phyloP scores from a whole-genome alignment of 2,797 vertebrate genomes.

The Spea hammondii region DNA sequence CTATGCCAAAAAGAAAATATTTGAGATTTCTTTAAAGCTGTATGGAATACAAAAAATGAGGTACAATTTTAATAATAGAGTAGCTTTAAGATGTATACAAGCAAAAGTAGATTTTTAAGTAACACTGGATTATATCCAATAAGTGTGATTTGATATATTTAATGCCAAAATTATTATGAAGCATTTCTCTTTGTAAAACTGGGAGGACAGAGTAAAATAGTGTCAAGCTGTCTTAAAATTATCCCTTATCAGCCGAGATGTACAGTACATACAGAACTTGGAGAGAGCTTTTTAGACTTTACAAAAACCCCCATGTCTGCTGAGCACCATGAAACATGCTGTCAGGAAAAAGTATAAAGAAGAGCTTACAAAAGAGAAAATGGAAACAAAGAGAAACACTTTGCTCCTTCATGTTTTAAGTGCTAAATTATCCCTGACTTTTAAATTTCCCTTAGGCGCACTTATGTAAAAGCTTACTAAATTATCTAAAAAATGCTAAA shows the following conservation, averaged over 20 bases:
- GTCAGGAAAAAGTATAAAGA: conserved; percentile 35
- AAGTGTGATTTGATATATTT: background rate
- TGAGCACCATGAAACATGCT: conserved; percentile 32
- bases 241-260: conserved; percentile 9
- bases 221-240: conserved; percentile 55
- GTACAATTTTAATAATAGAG: too few species aligned
- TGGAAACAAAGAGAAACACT: conserved; percentile 60
- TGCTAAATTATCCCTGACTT: conserved; percentile 71
- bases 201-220: conserved; percentile 34
- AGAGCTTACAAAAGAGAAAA: conserved; percentile 54
- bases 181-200: background rate
- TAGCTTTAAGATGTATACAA: too few species aligned
- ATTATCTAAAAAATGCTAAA: conserved; percentile 61
- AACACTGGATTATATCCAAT: background rate
- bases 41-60: too few species aligned
- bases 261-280: background rate
- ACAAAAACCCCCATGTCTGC: conserved; percentile 54
- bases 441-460: conserved; percentile 67
- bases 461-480: conserved; percentile 64
- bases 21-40: too few species aligned
- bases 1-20: too few species aligned
- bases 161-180: background rate
- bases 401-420: conserved; percentile 65
- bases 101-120: too few species aligned
- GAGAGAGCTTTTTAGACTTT: conserved; percentile 50